Percentiles rank a stretch among this genome's conserved stretches.
Evolutionary conservation across 2,797 vertebrate genomes (phyloP).

Genomic region (Anas bernieri): DNA sequence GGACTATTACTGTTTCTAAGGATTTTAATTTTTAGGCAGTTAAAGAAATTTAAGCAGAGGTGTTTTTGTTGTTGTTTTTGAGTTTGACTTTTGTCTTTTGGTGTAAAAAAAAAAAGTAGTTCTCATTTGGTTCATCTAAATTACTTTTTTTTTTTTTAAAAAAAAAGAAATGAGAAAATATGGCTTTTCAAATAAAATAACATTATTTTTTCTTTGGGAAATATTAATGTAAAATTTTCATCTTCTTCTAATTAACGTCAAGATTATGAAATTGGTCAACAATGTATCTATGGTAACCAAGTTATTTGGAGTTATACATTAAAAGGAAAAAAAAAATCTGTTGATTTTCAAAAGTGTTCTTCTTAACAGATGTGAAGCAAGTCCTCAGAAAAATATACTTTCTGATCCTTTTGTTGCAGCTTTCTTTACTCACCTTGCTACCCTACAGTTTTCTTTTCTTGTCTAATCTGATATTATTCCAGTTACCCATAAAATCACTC

Average conservation of each 20-base stretch:
- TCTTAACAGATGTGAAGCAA: background rate
- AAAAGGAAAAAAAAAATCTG: background rate
- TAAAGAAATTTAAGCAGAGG: background rate
- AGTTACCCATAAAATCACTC: background rate
- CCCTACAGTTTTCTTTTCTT: background rate
- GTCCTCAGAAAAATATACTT: background rate
- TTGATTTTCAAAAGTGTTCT: background rate
- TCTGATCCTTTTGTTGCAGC: background rate
- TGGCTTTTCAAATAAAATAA: background rate
- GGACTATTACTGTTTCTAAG: background rate
- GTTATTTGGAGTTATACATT: background rate
- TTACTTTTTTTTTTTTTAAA: too few species aligned
- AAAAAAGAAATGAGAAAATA: background rate
- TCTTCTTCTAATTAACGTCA: background rate
- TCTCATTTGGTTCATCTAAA: background rate
- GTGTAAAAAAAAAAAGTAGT: background rate
- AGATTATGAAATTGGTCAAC: background rate
- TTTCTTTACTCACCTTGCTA: background rate
- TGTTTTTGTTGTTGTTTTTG: background rate
- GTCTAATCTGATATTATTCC: background rate
- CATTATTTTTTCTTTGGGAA: background rate
- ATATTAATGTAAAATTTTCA: background rate
- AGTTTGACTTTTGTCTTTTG: background rate
- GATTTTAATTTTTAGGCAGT: background rate
- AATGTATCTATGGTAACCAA: background rate